phyloP scores from a whole-genome alignment of 2,888 invertebrate species.

The Ptilodon capucinus region DNA sequence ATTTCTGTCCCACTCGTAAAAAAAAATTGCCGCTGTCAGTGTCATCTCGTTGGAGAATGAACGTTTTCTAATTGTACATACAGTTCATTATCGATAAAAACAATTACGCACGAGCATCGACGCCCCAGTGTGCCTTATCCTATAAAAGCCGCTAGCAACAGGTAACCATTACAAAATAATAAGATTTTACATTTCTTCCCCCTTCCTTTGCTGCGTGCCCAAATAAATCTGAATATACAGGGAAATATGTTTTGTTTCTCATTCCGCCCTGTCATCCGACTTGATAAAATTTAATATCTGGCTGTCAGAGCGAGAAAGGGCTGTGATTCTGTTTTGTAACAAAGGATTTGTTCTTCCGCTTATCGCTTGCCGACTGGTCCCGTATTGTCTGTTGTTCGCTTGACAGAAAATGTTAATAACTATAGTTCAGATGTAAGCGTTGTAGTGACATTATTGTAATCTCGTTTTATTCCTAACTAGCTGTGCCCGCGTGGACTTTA shows the following conservation, averaged over 20 bases:
- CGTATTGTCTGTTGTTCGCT: no score
- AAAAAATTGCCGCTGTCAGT: no score
- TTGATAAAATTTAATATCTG: constrained; percentile 29
- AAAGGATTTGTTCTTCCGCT: constrained; percentile 20
- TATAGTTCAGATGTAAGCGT: no score
- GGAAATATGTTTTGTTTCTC: constrained; percentile 23
- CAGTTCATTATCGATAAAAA: no score
- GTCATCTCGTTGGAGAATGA: no score
- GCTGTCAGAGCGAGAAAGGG: constrained; percentile 6
- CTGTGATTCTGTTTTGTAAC: constrained; percentile 2
- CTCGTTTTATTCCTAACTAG: no score
- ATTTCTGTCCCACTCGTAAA: no score
- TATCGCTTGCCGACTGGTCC: background rate
- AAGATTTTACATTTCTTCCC: constrained; percentile 2
- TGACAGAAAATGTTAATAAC: no score
- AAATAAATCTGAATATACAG: constrained; percentile 20
- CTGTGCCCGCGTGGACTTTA: no score
- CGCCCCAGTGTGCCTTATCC: background rate
- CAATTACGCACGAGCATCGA: no score
- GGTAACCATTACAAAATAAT: background rate
- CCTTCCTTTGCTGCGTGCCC: constrained; percentile 5
- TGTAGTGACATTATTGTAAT: no score
- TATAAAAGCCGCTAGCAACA: background rate
- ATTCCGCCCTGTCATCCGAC: constrained; percentile 19
- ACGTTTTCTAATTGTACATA: no score